Evolutionary conservation across 2,888 invertebrate genomes (phyloP), one percentile per base, ranked within the genome.

Genomic region (Paralinhomoeus sp.): DNA sequence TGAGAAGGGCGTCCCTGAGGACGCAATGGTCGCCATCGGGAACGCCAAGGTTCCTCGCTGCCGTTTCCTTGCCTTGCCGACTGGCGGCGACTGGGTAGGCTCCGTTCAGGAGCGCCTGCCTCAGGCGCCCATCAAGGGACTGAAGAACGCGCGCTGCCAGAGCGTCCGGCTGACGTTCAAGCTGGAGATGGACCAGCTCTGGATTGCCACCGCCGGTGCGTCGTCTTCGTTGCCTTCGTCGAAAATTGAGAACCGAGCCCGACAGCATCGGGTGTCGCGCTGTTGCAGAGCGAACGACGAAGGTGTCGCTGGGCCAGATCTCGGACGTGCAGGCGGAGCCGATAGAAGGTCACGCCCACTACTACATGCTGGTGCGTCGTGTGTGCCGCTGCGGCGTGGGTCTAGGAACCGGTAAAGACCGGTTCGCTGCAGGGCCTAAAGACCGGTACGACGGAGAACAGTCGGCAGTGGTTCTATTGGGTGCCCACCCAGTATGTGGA

Each of bases 401-500:
- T 5, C 2, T 22, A 9, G 3, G 15, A 5, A 37, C 23, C 15
- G 3, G 3, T 21, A 37, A 20, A 21, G 7, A 5, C 22, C 23
- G 21, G 3, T 3, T 21, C 9, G 9, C 56, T 61, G 15, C 66
- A 82, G 80, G 83, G 78, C 45, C 71, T 85, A 48, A 84, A 85
- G 66, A 67, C 84, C 52, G 84, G 85, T 18, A 77, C 84, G 12
- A 84, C 84, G 41, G 84, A 84, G 66, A 82, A 82, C 3, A 83
- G 83, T 27, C 69, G 81, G 51, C 82, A 82, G 65, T 85, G 82
- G 81, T 75, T 85, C 48, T 85, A 85, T 67, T 85, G 84, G 84
- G 82, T 85, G 39, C 85, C 84, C 13, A 80, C 81, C 41, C 65
- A 66, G 52, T 85, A 80, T 62, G 73, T 82, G 43, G 78, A 80